Conservation (phyloP, 2,888 invertebrate genomes). For the Sinohyriopsis cumingii region DNA sequence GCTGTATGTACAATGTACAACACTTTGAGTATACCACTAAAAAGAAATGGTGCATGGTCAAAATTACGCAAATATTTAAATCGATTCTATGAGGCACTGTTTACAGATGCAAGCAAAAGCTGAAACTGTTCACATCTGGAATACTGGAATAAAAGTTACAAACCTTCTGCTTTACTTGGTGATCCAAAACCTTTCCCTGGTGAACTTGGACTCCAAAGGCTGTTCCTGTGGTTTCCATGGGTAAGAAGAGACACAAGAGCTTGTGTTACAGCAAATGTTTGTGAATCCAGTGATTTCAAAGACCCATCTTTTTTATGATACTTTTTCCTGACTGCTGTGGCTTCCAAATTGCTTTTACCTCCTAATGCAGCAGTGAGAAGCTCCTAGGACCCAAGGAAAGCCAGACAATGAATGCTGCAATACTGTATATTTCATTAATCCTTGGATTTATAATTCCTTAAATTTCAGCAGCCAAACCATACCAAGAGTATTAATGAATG, state of each 20-base stretch:
- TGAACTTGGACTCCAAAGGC: neutral
- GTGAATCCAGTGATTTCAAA: constrained; percentile 59
- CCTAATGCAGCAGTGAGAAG: constrained; percentile 73
- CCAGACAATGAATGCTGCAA: neutral
- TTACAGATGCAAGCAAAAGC: too few species aligned
- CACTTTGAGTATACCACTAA: too few species aligned
- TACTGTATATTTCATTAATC: too few species aligned
- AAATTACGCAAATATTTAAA: too few species aligned
- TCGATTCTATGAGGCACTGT: too few species aligned
- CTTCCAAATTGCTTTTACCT: constrained; percentile 41
- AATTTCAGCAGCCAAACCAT: too few species aligned
- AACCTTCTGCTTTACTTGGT: constrained; percentile 29
- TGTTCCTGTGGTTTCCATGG: constrained; percentile 40
- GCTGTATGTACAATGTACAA: too few species aligned
- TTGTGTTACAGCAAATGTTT: constrained; percentile 77
- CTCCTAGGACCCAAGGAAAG: constrained; percentile 63
- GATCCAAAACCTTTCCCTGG: constrained; percentile 37
- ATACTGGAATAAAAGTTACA: too few species aligned
- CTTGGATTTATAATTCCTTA: too few species aligned
- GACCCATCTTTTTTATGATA: constrained; percentile 5
- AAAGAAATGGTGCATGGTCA: too few species aligned
- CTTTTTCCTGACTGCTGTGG: constrained; percentile 31
- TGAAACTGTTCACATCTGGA: too few species aligned
- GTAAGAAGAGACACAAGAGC: constrained; percentile 77
- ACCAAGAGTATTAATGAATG: too few species aligned